These are phyloP conservation scores for Heliconius aoede DNA, from an alignment of 2,888 invertebrate species.

Conservation along the genomic window DNA sequence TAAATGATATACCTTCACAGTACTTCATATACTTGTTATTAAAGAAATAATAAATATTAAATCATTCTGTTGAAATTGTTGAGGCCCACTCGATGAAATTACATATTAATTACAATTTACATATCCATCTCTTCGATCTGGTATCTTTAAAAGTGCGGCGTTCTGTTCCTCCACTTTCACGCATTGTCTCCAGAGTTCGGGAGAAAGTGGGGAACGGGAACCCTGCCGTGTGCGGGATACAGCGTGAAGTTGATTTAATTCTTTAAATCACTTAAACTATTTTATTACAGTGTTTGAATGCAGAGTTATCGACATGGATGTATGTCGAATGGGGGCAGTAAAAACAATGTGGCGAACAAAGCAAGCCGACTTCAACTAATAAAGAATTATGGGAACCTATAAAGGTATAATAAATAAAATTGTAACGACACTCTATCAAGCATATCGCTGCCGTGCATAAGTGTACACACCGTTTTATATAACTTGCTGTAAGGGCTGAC, in stretches of 20 bases:
- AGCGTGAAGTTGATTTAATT: too few species aligned
- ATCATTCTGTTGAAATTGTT: slow-evolving; percentile 13
- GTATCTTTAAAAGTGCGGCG: too few species aligned
- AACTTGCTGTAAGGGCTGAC: slow-evolving; percentile 15
- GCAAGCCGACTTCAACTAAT: slow-evolving; percentile 62
- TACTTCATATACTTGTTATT: slow-evolving; percentile 19
- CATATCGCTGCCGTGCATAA: slow-evolving; percentile 54
- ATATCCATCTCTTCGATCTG: too few species aligned
- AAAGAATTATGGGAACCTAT: slow-evolving; percentile 75
- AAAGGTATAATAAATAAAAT: slow-evolving; percentile 73
- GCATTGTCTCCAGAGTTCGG: too few species aligned
- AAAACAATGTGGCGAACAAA: slow-evolving; percentile 70
- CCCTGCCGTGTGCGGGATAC: too few species aligned
- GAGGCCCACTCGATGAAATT: too few species aligned
- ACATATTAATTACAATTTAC: too few species aligned
- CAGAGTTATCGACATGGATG: slow-evolving; percentile 3
- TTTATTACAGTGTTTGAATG: slow-evolving; percentile 11
- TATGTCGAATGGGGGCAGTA: slow-evolving; percentile 70
- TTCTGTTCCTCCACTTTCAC: too few species aligned
- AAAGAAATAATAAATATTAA: slow-evolving; percentile 27
- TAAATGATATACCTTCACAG: slow-evolving; percentile 22
- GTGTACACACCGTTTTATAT: slow-evolving; percentile 36
- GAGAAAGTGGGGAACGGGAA: too few species aligned
- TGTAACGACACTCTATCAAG: slow-evolving; percentile 72
- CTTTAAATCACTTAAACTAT: slow-evolving; percentile 10